Conservation (phyloP, 2,888 invertebrate genomes). For the Teleogryllus oceanicus region DNA sequence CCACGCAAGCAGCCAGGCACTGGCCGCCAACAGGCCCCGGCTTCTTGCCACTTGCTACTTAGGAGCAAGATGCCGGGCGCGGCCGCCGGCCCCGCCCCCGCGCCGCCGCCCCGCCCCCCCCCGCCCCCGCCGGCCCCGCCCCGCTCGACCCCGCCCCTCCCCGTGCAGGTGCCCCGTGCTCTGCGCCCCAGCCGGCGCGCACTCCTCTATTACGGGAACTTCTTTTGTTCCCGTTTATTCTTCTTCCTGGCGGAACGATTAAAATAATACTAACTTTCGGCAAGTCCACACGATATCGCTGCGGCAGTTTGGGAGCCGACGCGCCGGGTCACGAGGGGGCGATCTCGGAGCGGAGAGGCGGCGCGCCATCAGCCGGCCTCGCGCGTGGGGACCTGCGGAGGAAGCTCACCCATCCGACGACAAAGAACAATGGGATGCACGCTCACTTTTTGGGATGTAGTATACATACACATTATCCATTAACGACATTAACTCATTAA, state of each 20-base stretch:
- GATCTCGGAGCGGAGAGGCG: constrained; percentile 24
- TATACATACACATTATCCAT: no score
- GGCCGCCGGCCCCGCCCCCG: background rate
- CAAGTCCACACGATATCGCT: background rate
- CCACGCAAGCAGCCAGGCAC: background rate
- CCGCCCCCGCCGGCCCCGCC: background rate
- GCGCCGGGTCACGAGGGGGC: background rate
- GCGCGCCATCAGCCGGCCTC: background rate
- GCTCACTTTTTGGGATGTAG: no score
- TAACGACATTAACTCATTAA: no score
- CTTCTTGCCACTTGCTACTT: constrained; percentile 1
- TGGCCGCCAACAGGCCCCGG: background rate
- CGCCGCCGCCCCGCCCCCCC: background rate
- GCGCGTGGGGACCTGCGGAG: background rate
- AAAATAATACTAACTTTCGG: constrained; percentile 1
- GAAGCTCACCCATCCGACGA: no score
- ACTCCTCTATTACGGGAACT: background rate
- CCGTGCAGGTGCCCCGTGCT: no score
- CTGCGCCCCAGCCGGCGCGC: no score
- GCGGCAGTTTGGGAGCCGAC: background rate
- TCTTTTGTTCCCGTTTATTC: background rate
- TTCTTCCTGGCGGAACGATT: background rate
- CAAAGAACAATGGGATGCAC: no score
- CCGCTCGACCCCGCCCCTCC: background rate
- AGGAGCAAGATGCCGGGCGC: background rate